A percentile compares a stretch with the other conserved stretches of the same genome.
Evolutionary conservation across 2,888 invertebrate species (phyloP).

Genomic region (Stenichneumon culpator): DNA sequence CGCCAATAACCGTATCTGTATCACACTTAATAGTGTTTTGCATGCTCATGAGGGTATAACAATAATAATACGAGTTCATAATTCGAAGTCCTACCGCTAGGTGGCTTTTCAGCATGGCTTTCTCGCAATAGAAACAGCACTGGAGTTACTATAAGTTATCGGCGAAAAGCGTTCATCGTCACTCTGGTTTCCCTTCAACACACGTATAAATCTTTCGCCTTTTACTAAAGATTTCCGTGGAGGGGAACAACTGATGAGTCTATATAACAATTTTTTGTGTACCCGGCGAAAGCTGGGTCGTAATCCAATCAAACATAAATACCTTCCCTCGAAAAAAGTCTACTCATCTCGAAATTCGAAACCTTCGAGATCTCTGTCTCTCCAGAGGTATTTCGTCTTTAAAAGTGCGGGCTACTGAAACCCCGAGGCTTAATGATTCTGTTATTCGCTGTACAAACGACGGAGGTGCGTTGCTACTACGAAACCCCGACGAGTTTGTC

Average conservation of each 20-base stretch:
- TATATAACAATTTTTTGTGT: slow-evolving; percentile 79
- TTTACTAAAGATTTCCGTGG: slow-evolving; percentile 86
- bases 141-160: neutral
- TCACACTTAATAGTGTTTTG: no score
- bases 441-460: neutral
- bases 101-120: slow-evolving; percentile 13
- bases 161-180: neutral
- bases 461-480: neutral
- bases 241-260: slow-evolving; percentile 79
- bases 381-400: neutral
- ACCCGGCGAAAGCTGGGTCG: slow-evolving; percentile 77
- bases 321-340: neutral
- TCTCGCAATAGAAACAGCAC: slow-evolving; percentile 12
- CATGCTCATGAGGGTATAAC: neutral
- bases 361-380: neutral
- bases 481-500: neutral
- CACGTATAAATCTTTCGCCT: slow-evolving; percentile 86
- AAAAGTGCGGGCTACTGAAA: neutral
- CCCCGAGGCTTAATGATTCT: neutral
- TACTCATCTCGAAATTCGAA: neutral
- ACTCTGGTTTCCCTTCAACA: slow-evolving; percentile 84
- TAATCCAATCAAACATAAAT: slow-evolving; percentile 68
- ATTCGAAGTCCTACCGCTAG: slow-evolving; percentile 27
- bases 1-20: no score
- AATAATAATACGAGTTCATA: neutral